Evolutionary conservation across 2,797 vertebrate genomes (phyloP), one percentile per base, ranked within the genome.

Genomic region (Neomorphus geoffroyi): DNA sequence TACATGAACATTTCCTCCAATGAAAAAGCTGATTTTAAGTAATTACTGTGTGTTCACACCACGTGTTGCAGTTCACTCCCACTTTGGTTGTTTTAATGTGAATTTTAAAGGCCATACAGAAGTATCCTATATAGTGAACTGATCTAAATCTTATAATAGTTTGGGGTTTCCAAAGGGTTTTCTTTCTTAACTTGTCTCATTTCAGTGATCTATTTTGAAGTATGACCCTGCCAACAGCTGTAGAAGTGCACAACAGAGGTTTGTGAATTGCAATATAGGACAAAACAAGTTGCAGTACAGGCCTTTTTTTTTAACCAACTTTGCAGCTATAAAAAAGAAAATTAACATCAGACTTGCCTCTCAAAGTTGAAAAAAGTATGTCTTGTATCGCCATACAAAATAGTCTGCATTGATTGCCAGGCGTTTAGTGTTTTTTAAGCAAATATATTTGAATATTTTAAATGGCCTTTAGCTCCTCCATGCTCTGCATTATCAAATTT

Each of bases 381-480:
- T 48, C 45, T 61, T 50, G 8, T 71, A 96, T 85, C 91, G 95
- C 92, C 89, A 64, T 18, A 85, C 32, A 80, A 32, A 67, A 60
- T 13, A 43, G 37, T 61, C 43, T 65, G 13, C 48, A 48, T 66
- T 48, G 18, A 62, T 80, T 90, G 78, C 54, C n/a, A 70, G 41
- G 69, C 8, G n/a, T 39, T 80, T 77, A 35, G 51, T 21, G 11
- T 39, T 66, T 37, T 74, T 53, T 77, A 88, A 90, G 37, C 80
- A 69, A 74, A 80, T 23, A 13, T 66, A 72, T 61, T 60, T 54
- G 18, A 83, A n/a, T 56, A 73, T 75, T 95, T 89, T 48, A 37
- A 86, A 18, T 39, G 19, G 5, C 57, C 43, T 82, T 84, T 71
- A 51, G 51, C 18, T 93, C 61, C 86, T 88, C 41, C 50, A 41